Evolutionary conservation across 2,113 vertebrate species (phyloP).

Genomic region (Melanerpes formicivorus): DNA sequence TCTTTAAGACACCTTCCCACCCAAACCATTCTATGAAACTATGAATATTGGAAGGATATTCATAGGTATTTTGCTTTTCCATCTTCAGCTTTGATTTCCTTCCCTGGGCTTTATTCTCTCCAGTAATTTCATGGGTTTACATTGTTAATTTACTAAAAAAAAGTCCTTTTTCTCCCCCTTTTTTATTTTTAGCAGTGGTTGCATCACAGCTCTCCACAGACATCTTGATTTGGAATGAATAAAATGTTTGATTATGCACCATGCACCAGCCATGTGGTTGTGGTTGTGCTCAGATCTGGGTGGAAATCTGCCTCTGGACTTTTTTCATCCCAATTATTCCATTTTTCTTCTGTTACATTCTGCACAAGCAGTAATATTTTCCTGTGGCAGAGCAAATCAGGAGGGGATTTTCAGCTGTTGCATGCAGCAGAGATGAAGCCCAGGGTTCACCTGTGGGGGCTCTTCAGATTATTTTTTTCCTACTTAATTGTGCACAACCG

Average conservation of each 20-base stretch:
- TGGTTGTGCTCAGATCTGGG: background rate
- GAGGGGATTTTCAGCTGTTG: conserved; percentile 9
- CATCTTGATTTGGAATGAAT: background rate
- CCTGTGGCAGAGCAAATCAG: conserved; percentile 39
- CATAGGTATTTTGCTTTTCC: background rate
- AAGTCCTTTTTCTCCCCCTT: no score
- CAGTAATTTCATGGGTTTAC: background rate
- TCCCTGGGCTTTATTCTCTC: background rate
- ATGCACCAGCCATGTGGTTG: background rate
- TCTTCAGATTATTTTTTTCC: background rate
- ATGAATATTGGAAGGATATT: no score
- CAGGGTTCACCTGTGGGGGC: background rate
- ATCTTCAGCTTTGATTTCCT: background rate
- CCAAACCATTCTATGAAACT: no score
- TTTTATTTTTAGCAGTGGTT: background rate
- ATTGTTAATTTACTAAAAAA: no score
- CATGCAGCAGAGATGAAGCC: background rate
- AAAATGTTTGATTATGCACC: background rate
- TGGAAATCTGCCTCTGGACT: background rate
- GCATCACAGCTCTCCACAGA: background rate
- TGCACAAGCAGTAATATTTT: conserved; percentile 1
- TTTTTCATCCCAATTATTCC: background rate
- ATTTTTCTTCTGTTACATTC: background rate
- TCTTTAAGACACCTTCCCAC: no score
- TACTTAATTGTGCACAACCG: background rate